Percentiles rank a stretch among this genome's conserved stretches.
phyloP scores from a whole-genome alignment of 2,113 vertebrate genomes.

The Tursiops truncatus region DNA sequence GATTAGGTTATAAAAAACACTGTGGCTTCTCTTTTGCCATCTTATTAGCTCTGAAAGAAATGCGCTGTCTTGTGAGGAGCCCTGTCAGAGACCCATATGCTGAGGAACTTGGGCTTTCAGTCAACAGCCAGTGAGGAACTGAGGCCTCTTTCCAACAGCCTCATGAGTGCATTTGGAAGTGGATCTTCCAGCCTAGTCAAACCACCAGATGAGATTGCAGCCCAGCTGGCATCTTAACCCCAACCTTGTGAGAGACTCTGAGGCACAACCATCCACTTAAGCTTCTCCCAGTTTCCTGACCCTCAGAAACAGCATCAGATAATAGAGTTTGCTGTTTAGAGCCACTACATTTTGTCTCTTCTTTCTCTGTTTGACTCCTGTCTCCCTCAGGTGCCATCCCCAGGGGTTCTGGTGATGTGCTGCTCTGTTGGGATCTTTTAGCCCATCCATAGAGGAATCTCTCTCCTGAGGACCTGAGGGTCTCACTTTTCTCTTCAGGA shows the following conservation, averaged over 20 bases:
- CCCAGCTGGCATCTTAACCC: not conserved
- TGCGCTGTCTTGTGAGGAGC: not conserved
- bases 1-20: too few species aligned
- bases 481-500: not conserved
- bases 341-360: not conserved
- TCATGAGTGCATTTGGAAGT: not conserved
- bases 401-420: not conserved
- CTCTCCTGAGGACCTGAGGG: not conserved
- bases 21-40: not conserved
- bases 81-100: not conserved
- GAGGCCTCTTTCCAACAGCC: not conserved
- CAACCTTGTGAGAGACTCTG: not conserved
- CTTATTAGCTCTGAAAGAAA: not conserved
- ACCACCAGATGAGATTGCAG: not conserved
- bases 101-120: not conserved
- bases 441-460: not conserved
- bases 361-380: not conserved
- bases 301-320: not conserved
- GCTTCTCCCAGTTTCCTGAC: not conserved
- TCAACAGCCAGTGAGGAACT: not conserved
- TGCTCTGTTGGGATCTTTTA: not conserved
- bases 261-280: not conserved
- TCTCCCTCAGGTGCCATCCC: not conserved
- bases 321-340: too few species aligned
- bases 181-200: not conserved